phyloP scores from a whole-genome alignment of 1,140 invertebrate species.

The Oreohelix idahoensis region DNA sequence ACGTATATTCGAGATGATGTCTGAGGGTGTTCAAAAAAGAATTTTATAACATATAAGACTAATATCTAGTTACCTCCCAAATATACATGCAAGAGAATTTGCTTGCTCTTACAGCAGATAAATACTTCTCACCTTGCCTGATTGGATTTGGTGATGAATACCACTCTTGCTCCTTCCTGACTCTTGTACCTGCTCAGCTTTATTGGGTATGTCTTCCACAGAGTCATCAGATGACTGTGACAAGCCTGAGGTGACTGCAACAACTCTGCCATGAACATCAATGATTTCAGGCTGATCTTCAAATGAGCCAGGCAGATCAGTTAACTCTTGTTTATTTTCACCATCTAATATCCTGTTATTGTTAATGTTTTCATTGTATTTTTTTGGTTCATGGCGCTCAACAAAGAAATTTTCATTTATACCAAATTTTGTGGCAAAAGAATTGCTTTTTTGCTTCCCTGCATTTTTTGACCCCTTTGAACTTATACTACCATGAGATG shows the following conservation, averaged over 20 bases:
- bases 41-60: too few species aligned
- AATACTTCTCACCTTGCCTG: slow-evolving; percentile 17
- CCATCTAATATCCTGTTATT: not conserved
- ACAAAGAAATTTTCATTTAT: not conserved
- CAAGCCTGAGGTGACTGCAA: not conserved
- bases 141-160: not conserved
- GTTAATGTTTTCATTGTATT: not conserved
- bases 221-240: not conserved
- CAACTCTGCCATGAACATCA: slow-evolving; percentile 18
- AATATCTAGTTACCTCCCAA: too few species aligned
- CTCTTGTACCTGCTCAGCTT: not conserved
- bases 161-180: not conserved
- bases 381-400: not conserved
- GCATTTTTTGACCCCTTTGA: not conserved
- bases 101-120: too few species aligned
- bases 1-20: too few species aligned
- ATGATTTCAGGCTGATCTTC: slow-evolving; percentile 31
- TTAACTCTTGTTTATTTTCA: not conserved
- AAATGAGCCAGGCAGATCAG: not conserved
- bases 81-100: too few species aligned
- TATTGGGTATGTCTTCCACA: not conserved
- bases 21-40: too few species aligned
- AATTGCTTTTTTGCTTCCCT: not conserved
- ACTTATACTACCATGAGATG: not conserved
- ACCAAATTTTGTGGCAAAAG: not conserved